Conservation (phyloP, 2,797 vertebrate species). For the Hapalemur alaotrensis region DNA sequence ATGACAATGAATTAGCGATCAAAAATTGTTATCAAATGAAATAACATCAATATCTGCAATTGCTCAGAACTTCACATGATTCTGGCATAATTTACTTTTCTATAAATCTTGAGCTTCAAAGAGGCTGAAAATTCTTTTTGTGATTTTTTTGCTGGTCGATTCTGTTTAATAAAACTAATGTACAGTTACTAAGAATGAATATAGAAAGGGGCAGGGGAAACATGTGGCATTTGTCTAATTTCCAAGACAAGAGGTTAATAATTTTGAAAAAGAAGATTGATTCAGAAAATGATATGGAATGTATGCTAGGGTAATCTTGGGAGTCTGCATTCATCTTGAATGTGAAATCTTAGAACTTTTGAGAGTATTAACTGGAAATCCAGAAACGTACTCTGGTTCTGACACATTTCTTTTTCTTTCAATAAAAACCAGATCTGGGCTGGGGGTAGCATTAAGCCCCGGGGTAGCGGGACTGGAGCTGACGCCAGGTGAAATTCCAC, state of each 20-base stretch:
- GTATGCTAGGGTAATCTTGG: neutral
- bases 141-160: conserved; percentile 49
- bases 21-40: neutral
- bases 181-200: neutral
- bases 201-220: neutral
- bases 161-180: conserved; percentile 43
- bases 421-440: conserved; percentile 20
- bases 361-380: conserved; percentile 33
- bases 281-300: conserved; percentile 29
- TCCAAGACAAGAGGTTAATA: neutral
- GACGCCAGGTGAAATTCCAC: conserved; percentile 27
- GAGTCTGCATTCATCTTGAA: conserved; percentile 33
- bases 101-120: conserved; percentile 28
- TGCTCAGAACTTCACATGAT: neutral
- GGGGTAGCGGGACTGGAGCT: neutral
- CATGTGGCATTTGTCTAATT: conserved; percentile 35
- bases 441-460: neutral
- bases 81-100: conserved; percentile 17
- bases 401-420: conserved; percentile 43
- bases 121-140: conserved; percentile 39
- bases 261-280: conserved; percentile 52
- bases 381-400: conserved; percentile 33
- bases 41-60: neutral
- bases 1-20: neutral
- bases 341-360: conserved; percentile 46